Evolutionary conservation across 2,888 invertebrate genomes (phyloP).

Genomic region (Pristionchus arcanus): DNA sequence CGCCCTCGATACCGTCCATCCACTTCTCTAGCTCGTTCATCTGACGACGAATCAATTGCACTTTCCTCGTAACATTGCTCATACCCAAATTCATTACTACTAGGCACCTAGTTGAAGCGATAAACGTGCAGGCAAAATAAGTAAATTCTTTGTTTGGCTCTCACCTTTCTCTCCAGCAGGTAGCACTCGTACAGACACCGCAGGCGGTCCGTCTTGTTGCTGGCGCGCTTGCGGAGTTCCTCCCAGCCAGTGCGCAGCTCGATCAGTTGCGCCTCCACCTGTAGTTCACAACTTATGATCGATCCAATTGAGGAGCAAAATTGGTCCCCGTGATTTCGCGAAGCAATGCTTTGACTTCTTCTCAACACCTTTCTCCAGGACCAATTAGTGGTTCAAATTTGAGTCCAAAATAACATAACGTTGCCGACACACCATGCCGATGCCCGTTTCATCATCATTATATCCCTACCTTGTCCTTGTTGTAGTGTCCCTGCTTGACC

Average conservation of each 20-base stretch:
- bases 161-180: slow-evolving; percentile 62
- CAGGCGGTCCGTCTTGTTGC: slow-evolving; percentile 84
- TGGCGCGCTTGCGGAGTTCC: slow-evolving; percentile 87
- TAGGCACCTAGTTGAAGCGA: too few relatives aligned
- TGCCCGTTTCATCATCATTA: neutral
- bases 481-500: slow-evolving; percentile 90
- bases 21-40: slow-evolving; percentile 92
- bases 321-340: too few relatives aligned
- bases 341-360: too few relatives aligned
- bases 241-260: slow-evolving; percentile 92
- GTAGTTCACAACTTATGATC: slow-evolving; percentile 78
- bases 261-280: slow-evolving; percentile 88
- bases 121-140: too few relatives aligned
- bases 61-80: too few relatives aligned
- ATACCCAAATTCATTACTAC: too few relatives aligned
- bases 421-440: too few relatives aligned
- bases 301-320: too few relatives aligned
- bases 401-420: too few relatives aligned
- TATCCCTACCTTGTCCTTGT: slow-evolving; percentile 82
- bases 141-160: neutral
- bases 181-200: slow-evolving; percentile 76
- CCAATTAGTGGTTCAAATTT: too few relatives aligned
- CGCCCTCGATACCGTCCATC: slow-evolving; percentile 89
- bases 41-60: slow-evolving; percentile 80
- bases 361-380: too few relatives aligned